Base-by-base conservation (phyloP, 2,888 invertebrate species). In the Cephus pygmeus region DNA sequence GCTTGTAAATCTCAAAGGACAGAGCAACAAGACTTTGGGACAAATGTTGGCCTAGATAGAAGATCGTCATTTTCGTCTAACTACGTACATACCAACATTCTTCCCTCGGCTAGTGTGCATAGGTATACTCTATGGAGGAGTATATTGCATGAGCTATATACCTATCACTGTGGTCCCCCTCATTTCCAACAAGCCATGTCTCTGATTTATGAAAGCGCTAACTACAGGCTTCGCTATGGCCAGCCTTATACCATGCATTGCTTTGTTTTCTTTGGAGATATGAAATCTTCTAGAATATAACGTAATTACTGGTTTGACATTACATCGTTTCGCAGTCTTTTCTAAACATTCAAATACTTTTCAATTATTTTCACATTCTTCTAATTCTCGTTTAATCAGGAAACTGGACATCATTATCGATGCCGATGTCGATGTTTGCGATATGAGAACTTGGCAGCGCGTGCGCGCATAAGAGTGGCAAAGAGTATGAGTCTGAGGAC, bases 401-500 rank as follows among this genome's bases (percentile, higher is more conserved):
- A 56, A 6, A 56, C 56, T 56, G 83, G 81, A 86, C 85, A 83
- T 86, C 83, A 85, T 86, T 86, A 85, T 85, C 84, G 85, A 85
- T 80, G 73, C 79, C 56, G 76, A 56, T 9, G 56, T 56, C 56
- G 56, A 56, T 23, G 23, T 23, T 56, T 73, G 35, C 73, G 69
- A 34, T 73, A 69, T 23, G 75, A 76, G 34, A 15, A 69, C n/a
- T 56, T 23, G 23, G 23, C 11, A 56, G 23, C 56, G 23, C 56
- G 56, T 56, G 56, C 23, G 56, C 9, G 56, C 23, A 23, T 9
- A 11, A 76, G 56, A 56, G 56, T 9, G 56, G 23, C 56, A 23
- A 56, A 56, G 56, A 56, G 23, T 56, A 12, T 6, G 6, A 12
- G 69, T 81, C 83, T 85, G 56, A 23, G 56, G 56, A 56, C 56